phyloP scores from a whole-genome alignment of 1,140 invertebrate genomes.

The Bombus waltoni region DNA sequence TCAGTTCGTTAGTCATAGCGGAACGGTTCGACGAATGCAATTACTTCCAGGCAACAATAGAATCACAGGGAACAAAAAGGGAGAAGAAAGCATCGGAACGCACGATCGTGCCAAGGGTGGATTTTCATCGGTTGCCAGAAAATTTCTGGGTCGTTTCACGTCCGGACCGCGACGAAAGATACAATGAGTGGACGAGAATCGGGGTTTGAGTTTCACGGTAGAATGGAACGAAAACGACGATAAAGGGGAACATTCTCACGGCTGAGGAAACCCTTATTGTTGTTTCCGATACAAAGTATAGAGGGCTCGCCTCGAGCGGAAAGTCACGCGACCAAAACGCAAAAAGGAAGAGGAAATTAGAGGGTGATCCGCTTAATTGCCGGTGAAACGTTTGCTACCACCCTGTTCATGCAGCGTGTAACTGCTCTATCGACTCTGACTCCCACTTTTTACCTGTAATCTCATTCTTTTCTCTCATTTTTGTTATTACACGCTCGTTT shows the following conservation, averaged over 20 bases:
- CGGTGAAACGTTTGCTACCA: slow-evolving; percentile 46
- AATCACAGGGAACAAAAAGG: too few species aligned
- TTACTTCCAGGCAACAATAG: neutral
- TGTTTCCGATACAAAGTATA: slow-evolving; percentile 29
- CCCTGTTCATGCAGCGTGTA: slow-evolving; percentile 35
- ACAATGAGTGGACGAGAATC: slow-evolving; percentile 6
- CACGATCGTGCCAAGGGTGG: neutral
- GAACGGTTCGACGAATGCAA: neutral
- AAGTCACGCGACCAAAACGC: slow-evolving; percentile 65
- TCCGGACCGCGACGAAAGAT: neutral
- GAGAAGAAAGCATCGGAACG: too few species aligned
- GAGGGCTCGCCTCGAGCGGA: slow-evolving; percentile 57
- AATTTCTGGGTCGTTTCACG: neutral
- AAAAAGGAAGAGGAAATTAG: slow-evolving; percentile 66
- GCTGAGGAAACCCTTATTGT: slow-evolving; percentile 64
- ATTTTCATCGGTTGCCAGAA: slow-evolving; percentile 2
- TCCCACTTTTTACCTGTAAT: neutral
- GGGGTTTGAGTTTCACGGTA: slow-evolving; percentile 17
- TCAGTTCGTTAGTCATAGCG: slow-evolving; percentile 10
- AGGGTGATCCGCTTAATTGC: slow-evolving; percentile 63
- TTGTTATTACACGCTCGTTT: slow-evolving; percentile 12
- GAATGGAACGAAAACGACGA: slow-evolving; percentile 42
- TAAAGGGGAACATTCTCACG: slow-evolving; percentile 60
- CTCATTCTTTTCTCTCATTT: neutral
- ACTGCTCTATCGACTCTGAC: slow-evolving; percentile 4